phyloP scores from a whole-genome alignment of 1,140 invertebrate genomes.

The Cephus cinctus region DNA sequence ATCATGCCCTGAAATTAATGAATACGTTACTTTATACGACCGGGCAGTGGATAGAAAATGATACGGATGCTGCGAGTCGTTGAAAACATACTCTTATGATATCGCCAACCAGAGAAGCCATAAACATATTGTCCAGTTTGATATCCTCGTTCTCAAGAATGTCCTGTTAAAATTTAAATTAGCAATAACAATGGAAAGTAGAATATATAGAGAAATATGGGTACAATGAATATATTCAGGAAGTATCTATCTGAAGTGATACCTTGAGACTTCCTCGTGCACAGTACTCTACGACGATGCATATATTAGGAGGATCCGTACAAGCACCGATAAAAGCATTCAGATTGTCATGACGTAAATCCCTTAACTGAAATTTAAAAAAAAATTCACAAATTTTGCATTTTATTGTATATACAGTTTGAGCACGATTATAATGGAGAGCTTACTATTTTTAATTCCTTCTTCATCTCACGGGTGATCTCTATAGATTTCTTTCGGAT shows the following conservation, averaged over 20 bases:
- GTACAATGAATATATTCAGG: neutral
- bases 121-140: constrained; percentile 89
- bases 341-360: constrained; percentile 87
- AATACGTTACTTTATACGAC: constrained; percentile 1
- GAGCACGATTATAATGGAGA: no score
- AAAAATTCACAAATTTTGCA: neutral
- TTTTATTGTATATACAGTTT: no score
- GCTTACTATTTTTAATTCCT: constrained; percentile 88
- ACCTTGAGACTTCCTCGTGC: constrained; percentile 86
- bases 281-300: constrained; percentile 89
- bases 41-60: neutral
- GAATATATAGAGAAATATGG: neutral
- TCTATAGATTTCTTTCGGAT: constrained; percentile 85
- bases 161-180: constrained; percentile 63
- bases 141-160: constrained; percentile 89
- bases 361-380: constrained; percentile 68
- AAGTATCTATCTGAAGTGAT: no score
- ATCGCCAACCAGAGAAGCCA: constrained; percentile 83
- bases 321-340: constrained; percentile 94
- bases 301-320: constrained; percentile 85
- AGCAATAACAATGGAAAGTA: constrained; percentile 1
- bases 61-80: neutral
- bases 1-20: constrained; percentile 75
- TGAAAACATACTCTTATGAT: constrained; percentile 73
- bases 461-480: constrained; percentile 88